Conservation (phyloP, 2,113 vertebrate species). For the Garra rufa region DNA sequence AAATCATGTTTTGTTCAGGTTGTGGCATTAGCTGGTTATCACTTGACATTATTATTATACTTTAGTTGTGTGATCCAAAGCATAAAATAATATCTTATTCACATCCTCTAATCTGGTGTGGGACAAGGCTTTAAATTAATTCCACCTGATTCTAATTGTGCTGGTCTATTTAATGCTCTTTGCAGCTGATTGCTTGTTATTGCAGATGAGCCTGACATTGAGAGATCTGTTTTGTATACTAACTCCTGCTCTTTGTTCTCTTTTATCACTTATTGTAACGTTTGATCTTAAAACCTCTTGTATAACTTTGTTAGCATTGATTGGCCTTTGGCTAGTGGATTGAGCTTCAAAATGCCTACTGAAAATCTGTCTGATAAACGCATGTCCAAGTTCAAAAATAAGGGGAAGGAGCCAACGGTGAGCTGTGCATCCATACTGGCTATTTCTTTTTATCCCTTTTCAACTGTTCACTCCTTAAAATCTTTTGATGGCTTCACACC, state of each 20-base stretch:
- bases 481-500: neutral
- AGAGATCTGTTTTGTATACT: neutral
- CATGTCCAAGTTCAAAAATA: conserved; percentile 86
- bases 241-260: neutral
- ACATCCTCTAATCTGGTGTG: neutral
- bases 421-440: conserved; percentile 58
- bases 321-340: neutral
- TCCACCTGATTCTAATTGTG: conserved; percentile 43
- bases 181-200: neutral
- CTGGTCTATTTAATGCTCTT: conserved; percentile 31
- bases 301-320: neutral
- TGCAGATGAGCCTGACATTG: neutral
- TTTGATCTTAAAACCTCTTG: neutral
- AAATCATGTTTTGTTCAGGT: neutral
- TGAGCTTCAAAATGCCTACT: conserved; percentile 71
- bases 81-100: neutral
- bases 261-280: neutral
- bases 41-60: neutral
- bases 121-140: neutral
- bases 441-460: neutral
- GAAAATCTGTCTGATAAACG: conserved; percentile 63
- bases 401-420: conserved; percentile 83
- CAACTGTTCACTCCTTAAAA: neutral
- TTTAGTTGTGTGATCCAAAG: neutral
- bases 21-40: neutral